Evolutionary conservation across 2,888 invertebrate species (phyloP), one percentile per base, ranked within the genome.

Genomic region (Cryptocephalus primarius): DNA sequence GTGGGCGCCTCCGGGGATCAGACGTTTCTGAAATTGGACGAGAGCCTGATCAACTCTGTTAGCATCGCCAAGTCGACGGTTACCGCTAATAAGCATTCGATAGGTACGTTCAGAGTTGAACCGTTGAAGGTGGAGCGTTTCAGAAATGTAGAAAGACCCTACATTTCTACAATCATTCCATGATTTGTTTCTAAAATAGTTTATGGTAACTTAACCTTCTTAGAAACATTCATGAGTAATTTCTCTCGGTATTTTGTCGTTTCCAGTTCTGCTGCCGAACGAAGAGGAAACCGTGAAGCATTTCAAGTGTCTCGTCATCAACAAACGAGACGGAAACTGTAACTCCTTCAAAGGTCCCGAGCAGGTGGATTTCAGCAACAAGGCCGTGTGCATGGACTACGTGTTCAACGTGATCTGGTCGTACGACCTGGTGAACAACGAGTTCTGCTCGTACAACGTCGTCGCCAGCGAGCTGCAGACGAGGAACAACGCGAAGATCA

Each of bases 1-100:
- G 80, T 96, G 11, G 87, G 89, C 1, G 94, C 95, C 4, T 88
- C 90, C n/a, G 94, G 92, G 0, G 96, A 97, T 73, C 90, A 92
- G 70, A 97, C 96, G 1, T 93, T 89, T 65, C 77, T 95, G 42
- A 89, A 89, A 68, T 82, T 94, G 45, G 92, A 94, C 55, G 93
- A 95, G 68, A 84, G 86, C 2, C 75, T 93, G n/a, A 89, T 96
- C 52, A 94, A 93, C 67, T 85, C 90, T 0, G 85, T 89, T 55
- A 89, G 88, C 61, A 76, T 96, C 48, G 81, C 88, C 40, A 85
- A 87, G 59, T 87, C 93, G 31, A 89, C 88, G 46, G 87, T 95
- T 39, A 87, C 92, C 55, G 90, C 93, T 9, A 92, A 92, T 66
- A 83, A 79, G 63, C 82, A 80, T 60, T 84, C 83, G 46, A 89